phyloP scores from a whole-genome alignment of 2,888 invertebrate species.

The Chymomyza caudatula region DNA sequence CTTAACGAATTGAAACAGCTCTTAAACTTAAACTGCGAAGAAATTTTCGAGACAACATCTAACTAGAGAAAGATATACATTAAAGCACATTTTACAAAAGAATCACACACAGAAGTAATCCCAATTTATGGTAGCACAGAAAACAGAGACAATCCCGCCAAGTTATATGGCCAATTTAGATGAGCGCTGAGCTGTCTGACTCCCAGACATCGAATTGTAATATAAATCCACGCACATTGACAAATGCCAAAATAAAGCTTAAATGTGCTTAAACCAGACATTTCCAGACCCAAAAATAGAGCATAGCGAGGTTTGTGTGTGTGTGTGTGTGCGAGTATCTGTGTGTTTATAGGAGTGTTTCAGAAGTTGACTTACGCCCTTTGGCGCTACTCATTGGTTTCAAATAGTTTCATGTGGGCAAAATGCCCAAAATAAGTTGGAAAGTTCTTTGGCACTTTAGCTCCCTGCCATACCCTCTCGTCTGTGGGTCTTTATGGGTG shows the following conservation, averaged over 20 bases:
- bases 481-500: not conserved
- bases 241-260: slow-evolving; percentile 70
- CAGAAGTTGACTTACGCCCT: not conserved
- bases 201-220: slow-evolving; percentile 45
- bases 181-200: not conserved
- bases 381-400: slow-evolving; percentile 28
- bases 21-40: no score
- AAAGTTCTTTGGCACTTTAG: not conserved
- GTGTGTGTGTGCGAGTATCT: slow-evolving; percentile 1
- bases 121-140: not conserved
- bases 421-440: slow-evolving; percentile 33
- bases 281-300: slow-evolving; percentile 4
- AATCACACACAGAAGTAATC: not conserved
- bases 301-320: slow-evolving; percentile 14
- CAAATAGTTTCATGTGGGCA: slow-evolving; percentile 30
- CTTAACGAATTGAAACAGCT: no score
- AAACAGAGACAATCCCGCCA: not conserved
- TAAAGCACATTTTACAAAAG: not conserved
- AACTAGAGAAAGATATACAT: no score
- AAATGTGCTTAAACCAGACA: slow-evolving; percentile 59
- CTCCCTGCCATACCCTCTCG: not conserved
- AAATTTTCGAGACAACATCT: no score
- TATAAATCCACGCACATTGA: slow-evolving; percentile 64
- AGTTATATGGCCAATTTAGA: not conserved
- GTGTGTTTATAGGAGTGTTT: not conserved